phyloP scores from a whole-genome alignment of 2,888 invertebrate genomes.

The Phytoseiulus persimilis region DNA sequence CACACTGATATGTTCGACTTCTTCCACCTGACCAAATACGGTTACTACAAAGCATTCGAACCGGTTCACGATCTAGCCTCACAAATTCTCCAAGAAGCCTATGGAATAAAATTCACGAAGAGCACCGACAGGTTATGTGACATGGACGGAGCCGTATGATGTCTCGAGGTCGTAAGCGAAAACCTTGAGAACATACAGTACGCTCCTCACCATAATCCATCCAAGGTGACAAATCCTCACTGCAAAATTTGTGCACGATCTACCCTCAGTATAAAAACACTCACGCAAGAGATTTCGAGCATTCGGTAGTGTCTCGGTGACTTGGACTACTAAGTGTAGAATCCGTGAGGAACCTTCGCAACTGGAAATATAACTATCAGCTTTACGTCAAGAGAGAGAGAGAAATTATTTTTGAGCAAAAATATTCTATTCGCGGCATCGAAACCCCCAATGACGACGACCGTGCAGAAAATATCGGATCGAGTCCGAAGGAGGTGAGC shows the following conservation, averaged over 20 bases:
- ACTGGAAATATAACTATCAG: not conserved
- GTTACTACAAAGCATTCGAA: constrained; percentile 76
- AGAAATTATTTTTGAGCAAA: not conserved
- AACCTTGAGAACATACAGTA: not conserved
- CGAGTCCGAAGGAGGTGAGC: not conserved
- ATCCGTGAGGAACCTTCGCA: not conserved
- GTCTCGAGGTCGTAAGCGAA: not conserved
- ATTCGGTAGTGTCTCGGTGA: not conserved
- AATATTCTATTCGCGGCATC: not conserved
- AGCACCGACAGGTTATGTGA: constrained; percentile 25
- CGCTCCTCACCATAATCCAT: not conserved
- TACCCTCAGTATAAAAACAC: not conserved
- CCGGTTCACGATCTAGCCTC: constrained; percentile 70
- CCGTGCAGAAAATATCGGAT: not conserved
- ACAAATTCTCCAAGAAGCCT: constrained; percentile 62
- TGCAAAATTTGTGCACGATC: not conserved
- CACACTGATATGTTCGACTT: constrained; percentile 88
- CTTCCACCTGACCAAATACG: constrained; percentile 73
- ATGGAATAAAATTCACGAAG: constrained; percentile 40
- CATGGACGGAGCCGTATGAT: constrained; percentile 33
- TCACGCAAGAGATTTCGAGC: not conserved
- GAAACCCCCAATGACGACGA: not conserved
- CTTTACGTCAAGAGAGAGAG: not conserved
- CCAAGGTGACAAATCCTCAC: not conserved
- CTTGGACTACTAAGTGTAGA: not conserved